phyloP scores from a whole-genome alignment of 2,113 vertebrate genomes.

The Fregetta grallaria region DNA sequence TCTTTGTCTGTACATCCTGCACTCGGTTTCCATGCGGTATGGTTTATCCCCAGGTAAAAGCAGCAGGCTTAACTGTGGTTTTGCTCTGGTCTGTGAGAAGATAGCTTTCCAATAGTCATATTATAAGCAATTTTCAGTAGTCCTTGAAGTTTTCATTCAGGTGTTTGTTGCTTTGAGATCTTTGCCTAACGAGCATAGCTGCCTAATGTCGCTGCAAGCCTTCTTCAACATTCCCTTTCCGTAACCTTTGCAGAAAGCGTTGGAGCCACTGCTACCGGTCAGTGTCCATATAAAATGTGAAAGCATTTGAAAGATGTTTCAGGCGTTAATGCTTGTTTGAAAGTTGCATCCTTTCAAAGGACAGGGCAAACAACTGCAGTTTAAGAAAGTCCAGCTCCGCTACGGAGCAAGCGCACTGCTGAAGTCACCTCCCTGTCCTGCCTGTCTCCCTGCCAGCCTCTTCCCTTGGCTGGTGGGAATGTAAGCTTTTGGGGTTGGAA shows the following conservation, averaged over 20 bases:
- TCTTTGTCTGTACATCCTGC: background rate
- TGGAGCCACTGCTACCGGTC: rapidly evolving
- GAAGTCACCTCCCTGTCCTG: background rate
- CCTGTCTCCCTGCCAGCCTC: background rate
- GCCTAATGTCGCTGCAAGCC: background rate
- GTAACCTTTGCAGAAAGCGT: background rate
- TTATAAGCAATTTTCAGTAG: background rate
- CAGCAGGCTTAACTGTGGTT: background rate
- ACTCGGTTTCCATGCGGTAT: background rate
- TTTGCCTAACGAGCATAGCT: background rate
- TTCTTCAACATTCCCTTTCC: background rate
- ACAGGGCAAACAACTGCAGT: background rate
- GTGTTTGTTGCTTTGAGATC: background rate
- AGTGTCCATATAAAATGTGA: background rate
- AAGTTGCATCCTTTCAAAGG: background rate
- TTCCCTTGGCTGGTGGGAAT: background rate
- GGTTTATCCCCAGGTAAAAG: background rate
- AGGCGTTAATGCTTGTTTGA: rapidly evolving
- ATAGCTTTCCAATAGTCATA: background rate
- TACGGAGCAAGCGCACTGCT: background rate
- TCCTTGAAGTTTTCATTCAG: background rate
- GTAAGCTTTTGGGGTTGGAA: background rate
- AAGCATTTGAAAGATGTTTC: background rate
- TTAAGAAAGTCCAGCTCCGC: background rate
- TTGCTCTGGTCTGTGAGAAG: background rate